Percentiles rank a stretch among this genome's conserved stretches.
Evolutionary conservation across 1,140 invertebrate genomes (phyloP).

Genomic region (Trachelipus rathkii): DNA sequence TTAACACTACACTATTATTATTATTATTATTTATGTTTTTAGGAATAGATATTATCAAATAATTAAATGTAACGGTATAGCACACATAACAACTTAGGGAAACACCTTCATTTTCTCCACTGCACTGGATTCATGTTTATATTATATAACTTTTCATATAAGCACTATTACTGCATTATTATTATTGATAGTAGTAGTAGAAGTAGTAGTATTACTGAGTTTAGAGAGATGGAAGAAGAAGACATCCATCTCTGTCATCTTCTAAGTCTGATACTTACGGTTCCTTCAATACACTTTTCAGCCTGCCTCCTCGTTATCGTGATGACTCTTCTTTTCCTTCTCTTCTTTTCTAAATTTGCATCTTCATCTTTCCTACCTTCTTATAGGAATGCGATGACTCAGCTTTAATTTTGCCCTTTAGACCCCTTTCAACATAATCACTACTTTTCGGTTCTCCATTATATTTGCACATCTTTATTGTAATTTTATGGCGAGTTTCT

Average conservation of each 20-base stretch:
- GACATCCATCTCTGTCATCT: no score
- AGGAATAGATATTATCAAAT: not conserved
- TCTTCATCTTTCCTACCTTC: not conserved
- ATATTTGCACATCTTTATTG: not conserved
- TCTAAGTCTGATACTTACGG: no score
- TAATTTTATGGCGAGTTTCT: not conserved
- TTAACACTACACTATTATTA: not conserved
- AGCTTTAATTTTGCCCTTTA: no score
- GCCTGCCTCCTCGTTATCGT: not conserved
- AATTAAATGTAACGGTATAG: conserved; percentile 5
- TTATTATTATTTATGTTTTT: not conserved
- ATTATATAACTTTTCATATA: not conserved
- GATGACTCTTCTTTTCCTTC: not conserved
- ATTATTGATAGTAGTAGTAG: no score
- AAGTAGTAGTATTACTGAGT: no score
- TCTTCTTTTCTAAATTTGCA: not conserved
- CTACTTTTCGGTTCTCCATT: not conserved
- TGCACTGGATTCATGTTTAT: not conserved
- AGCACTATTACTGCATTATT: not conserved
- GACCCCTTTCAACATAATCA: not conserved
- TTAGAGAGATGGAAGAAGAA: no score
- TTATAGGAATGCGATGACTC: not conserved
- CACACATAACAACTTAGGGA: not conserved
- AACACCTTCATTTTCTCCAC: conserved; percentile 5
- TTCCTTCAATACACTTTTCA: not conserved